phyloP scores from a whole-genome alignment of 2,113 vertebrate species.

The rat (Rattus norvegicus) region DNA sequence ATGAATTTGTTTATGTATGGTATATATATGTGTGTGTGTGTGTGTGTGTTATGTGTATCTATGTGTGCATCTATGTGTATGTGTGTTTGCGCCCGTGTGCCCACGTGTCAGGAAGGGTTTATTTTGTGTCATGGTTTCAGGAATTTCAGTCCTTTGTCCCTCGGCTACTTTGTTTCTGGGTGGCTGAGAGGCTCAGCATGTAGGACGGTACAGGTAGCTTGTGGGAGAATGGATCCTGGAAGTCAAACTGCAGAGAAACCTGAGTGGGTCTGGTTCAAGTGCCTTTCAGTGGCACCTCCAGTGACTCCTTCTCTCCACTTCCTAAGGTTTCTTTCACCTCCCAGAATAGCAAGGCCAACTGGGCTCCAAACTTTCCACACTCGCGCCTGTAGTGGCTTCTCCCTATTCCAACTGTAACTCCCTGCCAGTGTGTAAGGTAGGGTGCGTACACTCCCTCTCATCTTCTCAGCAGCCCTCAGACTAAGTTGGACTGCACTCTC shows the following conservation, averaged over 20 bases:
- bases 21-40: not conserved
- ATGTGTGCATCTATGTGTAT: too few species aligned
- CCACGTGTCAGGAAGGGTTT: too few species aligned
- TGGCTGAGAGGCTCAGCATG: not conserved
- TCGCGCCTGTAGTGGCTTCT: rapidly evolving
- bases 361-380: not conserved
- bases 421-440: not conserved
- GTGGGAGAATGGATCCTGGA: too few species aligned
- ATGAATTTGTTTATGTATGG: not conserved
- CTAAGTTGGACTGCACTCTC: not conserved
- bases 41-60: not conserved
- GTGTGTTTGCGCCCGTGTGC: too few species aligned
- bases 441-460: rapidly evolving
- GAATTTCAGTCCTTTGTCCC: not conserved
- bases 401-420: not conserved
- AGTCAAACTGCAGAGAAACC: not conserved
- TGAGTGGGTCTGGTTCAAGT: not conserved
- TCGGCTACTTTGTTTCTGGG: not conserved
- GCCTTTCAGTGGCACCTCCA: not conserved
- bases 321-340: not conserved
- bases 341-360: not conserved
- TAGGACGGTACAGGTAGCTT: too few species aligned
- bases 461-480: not conserved
- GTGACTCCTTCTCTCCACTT: not conserved
- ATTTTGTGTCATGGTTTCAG: not conserved